These are phyloP conservation scores for Dasypogon diadema DNA, from an alignment of 2,888 invertebrate genomes.

Conservation along the genomic window DNA sequence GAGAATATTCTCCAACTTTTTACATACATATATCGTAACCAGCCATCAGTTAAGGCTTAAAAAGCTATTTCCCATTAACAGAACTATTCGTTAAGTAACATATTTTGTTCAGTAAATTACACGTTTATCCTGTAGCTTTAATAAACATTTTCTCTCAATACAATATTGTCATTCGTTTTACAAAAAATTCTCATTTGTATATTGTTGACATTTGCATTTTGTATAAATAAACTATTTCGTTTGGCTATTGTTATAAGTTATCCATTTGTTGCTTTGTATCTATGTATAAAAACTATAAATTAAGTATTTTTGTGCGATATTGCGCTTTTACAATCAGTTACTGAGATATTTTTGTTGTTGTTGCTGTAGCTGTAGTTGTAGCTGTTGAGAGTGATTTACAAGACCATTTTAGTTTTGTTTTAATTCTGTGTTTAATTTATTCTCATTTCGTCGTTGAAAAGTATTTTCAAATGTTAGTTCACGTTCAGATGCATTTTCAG, in stretches of 20 bases:
- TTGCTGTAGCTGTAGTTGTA: too few species aligned
- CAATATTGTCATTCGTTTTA: conserved; percentile 46
- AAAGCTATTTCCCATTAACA: conserved; percentile 5
- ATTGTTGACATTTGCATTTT: conserved; percentile 40
- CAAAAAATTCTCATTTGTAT: conserved; percentile 43
- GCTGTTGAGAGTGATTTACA: conserved; percentile 31
- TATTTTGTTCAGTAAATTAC: conserved; percentile 1
- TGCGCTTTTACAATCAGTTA: conserved; percentile 48
- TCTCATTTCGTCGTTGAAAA: background rate
- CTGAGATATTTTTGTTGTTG: conserved; percentile 26
- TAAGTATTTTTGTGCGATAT: conserved; percentile 49
- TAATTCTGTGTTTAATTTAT: background rate
- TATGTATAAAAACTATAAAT: conserved; percentile 49
- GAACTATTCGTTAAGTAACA: conserved; percentile 31
- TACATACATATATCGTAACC: too few species aligned
- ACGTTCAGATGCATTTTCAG: background rate
- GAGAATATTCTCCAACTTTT: too few species aligned
- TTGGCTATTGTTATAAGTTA: conserved; percentile 45
- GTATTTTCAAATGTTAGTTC: background rate
- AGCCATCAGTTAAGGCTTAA: conserved; percentile 6
- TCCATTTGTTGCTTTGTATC: conserved; percentile 41
- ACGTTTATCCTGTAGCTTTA: conserved; percentile 11
- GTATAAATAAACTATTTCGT: conserved; percentile 47
- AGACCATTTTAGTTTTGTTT: conserved; percentile 21
- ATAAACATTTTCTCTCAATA: conserved; percentile 20